Conservation (phyloP, 2,113 vertebrate genomes). For the Struthio camelus region DNA sequence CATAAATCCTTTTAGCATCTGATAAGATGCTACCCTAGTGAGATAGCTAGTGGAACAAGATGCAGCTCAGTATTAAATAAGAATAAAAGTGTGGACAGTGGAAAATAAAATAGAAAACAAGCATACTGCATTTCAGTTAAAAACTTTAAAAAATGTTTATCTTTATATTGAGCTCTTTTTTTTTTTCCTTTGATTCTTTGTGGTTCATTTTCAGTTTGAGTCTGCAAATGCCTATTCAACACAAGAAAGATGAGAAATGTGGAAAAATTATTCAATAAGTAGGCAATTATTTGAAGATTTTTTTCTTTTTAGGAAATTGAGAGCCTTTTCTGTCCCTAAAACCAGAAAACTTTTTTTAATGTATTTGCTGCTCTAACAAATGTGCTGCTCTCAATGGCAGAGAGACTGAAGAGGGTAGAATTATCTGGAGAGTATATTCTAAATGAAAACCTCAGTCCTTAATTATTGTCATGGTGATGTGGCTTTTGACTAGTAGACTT, state of each 20-base stretch:
- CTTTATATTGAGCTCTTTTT: neutral
- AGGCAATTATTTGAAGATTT: neutral
- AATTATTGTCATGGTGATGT: neutral
- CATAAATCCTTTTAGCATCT: neutral
- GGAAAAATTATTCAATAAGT: accelerated
- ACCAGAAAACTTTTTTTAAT: neutral
- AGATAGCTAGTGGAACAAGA: neutral
- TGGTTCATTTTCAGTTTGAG: neutral
- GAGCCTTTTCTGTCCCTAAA: neutral
- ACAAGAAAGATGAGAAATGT: neutral
- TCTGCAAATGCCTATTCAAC: neutral
- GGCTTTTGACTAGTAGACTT: neutral
- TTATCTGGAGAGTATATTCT: neutral
- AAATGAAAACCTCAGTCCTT: neutral
- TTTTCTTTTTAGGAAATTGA: neutral
- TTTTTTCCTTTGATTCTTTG: too few species aligned
- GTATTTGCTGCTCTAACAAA: neutral
- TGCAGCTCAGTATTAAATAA: neutral
- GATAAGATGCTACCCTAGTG: neutral
- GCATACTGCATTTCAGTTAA: neutral
- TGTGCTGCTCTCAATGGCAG: too few species aligned
- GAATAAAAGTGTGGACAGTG: neutral
- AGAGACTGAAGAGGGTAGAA: neutral
- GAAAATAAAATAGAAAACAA: neutral
- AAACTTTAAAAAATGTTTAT: neutral